These are phyloP conservation scores for Paracyclopina nana DNA, from an alignment of 1,140 invertebrate genomes.

Conservation along the genomic window DNA sequence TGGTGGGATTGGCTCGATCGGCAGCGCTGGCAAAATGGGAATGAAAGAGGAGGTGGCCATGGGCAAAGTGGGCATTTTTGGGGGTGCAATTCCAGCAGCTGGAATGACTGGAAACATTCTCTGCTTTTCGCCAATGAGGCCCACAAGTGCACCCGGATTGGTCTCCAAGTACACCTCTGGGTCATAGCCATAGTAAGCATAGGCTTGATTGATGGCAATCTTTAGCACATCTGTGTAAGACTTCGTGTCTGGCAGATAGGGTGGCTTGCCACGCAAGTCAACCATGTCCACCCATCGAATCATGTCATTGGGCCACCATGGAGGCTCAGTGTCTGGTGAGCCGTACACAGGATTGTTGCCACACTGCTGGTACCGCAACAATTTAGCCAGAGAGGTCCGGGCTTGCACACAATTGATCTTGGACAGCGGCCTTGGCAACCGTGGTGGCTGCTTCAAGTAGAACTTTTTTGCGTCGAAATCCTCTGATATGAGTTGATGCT, in stretches of 20 bases:
- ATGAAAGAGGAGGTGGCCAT: neutral
- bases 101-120: neutral
- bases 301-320: constrained; percentile 16
- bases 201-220: constrained; percentile 7
- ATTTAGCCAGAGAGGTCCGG: constrained; percentile 8
- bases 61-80: neutral
- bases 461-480: too few species aligned
- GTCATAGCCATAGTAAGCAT: constrained; percentile 6
- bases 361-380: constrained; percentile 12
- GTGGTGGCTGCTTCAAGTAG: too few species aligned
- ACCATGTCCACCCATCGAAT: constrained; percentile 17
- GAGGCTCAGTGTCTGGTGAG: constrained; percentile 9
- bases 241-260: constrained; percentile 10
- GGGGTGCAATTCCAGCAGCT: neutral
- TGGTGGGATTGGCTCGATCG: too few species aligned
- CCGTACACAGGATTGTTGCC: constrained; percentile 16
- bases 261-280: constrained; percentile 13
- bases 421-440: neutral
- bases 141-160: too few species aligned
- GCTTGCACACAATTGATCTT: constrained; percentile 11
- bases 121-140: neutral
- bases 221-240: constrained; percentile 16
- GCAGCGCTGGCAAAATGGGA: too few species aligned
- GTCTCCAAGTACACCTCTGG: neutral
- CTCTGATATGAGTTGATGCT: too few species aligned